These are phyloP conservation scores for Miniopterus natalensis DNA, from an alignment of 2,113 vertebrate genomes.

Conservation along the genomic window DNA sequence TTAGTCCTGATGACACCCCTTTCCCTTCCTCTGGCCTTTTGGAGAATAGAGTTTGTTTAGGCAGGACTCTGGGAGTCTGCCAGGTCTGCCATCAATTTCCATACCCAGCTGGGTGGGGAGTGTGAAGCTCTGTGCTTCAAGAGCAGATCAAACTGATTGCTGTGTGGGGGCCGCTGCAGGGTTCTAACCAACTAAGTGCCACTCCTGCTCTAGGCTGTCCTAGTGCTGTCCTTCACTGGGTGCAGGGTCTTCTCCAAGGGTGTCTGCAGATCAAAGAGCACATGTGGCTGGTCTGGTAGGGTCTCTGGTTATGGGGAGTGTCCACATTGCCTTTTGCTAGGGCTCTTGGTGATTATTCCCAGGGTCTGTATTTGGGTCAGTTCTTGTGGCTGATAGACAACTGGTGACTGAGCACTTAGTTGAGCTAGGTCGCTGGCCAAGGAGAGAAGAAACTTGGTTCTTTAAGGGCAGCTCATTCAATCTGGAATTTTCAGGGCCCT, in stretches of 20 bases:
- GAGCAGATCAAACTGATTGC: conserved; percentile 47
- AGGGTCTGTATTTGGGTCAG: not conserved
- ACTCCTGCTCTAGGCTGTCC: conserved; percentile 25
- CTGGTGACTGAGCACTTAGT: not conserved
- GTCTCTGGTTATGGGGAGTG: not conserved
- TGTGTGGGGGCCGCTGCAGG: not conserved
- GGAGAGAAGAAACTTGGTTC: not conserved
- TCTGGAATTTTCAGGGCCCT: not conserved
- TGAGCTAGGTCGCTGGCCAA: not conserved
- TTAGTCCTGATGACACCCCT: not conserved
- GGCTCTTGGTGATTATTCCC: not conserved
- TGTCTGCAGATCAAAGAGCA: not conserved
- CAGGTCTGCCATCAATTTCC: conserved; percentile 31
- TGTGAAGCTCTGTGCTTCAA: conserved; percentile 28
- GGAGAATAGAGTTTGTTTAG: not conserved
- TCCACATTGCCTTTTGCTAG: not conserved
- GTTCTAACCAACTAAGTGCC: conserved; percentile 41
- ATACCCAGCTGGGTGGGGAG: conserved; percentile 35
- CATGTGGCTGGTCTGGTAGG: not conserved
- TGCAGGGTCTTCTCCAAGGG: not conserved
- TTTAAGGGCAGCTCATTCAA: not conserved
- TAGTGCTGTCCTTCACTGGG: not conserved
- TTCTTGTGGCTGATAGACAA: not conserved
- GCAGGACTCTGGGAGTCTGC: not conserved
- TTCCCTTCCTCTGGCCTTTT: not conserved